A percentile compares a stretch with the other conserved stretches of the same genome.
Evolutionary conservation across 2,797 vertebrate species (phyloP).

Genomic region (Botia kubotai): DNA sequence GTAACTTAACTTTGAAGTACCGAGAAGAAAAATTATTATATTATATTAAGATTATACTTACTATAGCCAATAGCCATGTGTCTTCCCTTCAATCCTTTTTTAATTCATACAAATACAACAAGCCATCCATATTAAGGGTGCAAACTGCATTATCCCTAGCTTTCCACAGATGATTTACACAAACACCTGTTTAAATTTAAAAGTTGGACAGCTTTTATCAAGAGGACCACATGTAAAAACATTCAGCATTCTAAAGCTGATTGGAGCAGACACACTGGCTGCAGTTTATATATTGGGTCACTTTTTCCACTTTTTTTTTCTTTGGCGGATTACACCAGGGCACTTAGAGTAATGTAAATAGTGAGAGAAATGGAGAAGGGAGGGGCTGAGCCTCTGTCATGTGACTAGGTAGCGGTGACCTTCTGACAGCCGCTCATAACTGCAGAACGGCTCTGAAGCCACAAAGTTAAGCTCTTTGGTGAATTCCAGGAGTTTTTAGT

Average conservation of each 20-base stretch:
- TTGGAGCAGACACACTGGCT: not conserved
- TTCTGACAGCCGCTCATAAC: slow-evolving; percentile 56
- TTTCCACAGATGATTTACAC: not conserved
- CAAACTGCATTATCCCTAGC: not conserved
- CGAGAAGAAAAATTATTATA: too few relatives aligned
- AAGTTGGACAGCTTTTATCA: not conserved
- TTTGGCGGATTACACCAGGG: not conserved
- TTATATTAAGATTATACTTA: too few relatives aligned
- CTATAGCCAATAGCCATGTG: not conserved
- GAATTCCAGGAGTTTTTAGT: slow-evolving; percentile 36
- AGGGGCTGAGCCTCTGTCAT: slow-evolving; percentile 59
- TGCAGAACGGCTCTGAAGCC: slow-evolving; percentile 26
- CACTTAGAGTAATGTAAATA: slow-evolving; percentile 42
- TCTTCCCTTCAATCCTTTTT: slow-evolving; percentile 28
- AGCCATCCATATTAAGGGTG: slow-evolving; percentile 29
- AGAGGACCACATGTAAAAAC: not conserved
- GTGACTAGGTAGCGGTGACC: slow-evolving; percentile 65
- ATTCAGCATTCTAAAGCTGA: not conserved
- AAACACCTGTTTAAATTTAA: not conserved
- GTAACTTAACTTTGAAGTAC: too few relatives aligned
- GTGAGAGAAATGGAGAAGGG: slow-evolving; percentile 23
- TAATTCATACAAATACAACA: slow-evolving; percentile 55
- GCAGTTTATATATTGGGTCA: slow-evolving; percentile 14
- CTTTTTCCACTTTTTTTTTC: not conserved
- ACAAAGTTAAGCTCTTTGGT: slow-evolving; percentile 46